These are phyloP conservation scores for Maconellicoccus hirsutus DNA, from an alignment of 1,140 invertebrate species.

Conservation along the genomic window DNA sequence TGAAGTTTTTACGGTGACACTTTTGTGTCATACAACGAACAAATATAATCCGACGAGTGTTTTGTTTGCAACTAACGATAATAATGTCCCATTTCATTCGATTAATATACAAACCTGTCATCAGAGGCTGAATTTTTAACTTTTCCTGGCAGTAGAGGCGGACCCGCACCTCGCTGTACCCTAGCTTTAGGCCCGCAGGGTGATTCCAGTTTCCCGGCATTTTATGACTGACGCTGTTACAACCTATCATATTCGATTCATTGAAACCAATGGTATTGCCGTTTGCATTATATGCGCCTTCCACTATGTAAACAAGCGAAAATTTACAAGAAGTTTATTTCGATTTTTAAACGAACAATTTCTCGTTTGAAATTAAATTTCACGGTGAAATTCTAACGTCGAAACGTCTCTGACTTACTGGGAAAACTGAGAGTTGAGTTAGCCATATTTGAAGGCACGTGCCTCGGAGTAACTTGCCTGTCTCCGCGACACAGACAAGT, in stretches of 20 bases:
- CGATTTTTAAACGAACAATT: too few species aligned
- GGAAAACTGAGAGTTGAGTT: constrained; percentile 19
- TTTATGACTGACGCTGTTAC: constrained; percentile 25
- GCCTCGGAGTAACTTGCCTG: background rate
- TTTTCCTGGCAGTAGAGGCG: constrained; percentile 61
- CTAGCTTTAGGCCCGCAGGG: constrained; percentile 79
- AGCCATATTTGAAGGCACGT: background rate
- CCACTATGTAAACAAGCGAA: background rate
- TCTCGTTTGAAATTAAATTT: too few species aligned
- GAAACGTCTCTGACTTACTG: background rate
- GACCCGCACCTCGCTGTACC: constrained; percentile 54
- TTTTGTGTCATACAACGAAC: too few species aligned
- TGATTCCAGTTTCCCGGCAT: constrained; percentile 80
- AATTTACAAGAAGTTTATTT: background rate
- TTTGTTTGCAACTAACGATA: too few species aligned
- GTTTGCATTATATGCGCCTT: constrained; percentile 13
- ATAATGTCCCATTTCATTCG: too few species aligned
- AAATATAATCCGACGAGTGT: too few species aligned
- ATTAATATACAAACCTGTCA: constrained; percentile 42
- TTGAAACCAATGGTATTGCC: constrained; percentile 56
- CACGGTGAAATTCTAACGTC: too few species aligned
- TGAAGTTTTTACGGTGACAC: too few species aligned
- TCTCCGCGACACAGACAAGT: constrained; percentile 6
- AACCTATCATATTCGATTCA: constrained; percentile 39
- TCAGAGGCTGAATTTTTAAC: constrained; percentile 48